A percentile compares a stretch with the other conserved stretches of the same genome.
phyloP scores from a whole-genome alignment of 1,140 invertebrate species.

The Aplysia californica region DNA sequence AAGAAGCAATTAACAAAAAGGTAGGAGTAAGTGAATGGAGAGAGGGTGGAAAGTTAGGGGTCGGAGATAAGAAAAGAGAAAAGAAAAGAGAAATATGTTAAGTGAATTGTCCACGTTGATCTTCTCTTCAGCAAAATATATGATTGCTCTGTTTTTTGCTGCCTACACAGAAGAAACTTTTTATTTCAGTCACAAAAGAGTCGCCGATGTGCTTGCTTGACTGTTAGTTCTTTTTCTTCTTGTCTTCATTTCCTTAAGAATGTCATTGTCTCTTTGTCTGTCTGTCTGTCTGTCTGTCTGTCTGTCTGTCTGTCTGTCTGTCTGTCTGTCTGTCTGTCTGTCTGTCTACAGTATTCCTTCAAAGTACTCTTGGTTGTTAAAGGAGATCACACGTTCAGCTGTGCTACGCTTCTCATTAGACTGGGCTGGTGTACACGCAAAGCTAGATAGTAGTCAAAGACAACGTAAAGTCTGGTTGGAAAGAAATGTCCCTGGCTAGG shows the following conservation, averaged over 20 bases:
- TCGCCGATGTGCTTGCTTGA: not conserved
- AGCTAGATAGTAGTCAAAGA: not conserved
- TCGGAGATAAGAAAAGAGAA: not conserved
- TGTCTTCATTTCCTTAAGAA: not conserved
- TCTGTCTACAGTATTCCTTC: not conserved
- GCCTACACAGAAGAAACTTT: not conserved
- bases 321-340: slow-evolving; percentile 1
- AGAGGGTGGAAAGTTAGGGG: not conserved
- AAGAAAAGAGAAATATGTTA: not conserved
- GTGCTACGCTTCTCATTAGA: not conserved
- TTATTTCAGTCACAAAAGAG: not conserved
- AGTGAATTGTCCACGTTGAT: too few relatives aligned
- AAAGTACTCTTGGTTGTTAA: too few relatives aligned
- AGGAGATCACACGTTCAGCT: too few relatives aligned
- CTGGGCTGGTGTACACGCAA: not conserved
- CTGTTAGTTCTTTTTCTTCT: not conserved
- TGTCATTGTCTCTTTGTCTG: not conserved
- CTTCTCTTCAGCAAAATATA: too few relatives aligned
- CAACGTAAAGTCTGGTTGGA: not conserved
- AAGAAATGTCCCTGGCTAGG: slow-evolving; percentile 4
- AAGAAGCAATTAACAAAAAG: too few relatives aligned
- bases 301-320: not conserved
- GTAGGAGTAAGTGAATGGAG: too few relatives aligned
- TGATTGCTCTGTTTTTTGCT: too few relatives aligned
- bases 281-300: not conserved